Base-by-base conservation (phyloP, 2,113 vertebrate species). In the Dinomys branickii region DNA sequence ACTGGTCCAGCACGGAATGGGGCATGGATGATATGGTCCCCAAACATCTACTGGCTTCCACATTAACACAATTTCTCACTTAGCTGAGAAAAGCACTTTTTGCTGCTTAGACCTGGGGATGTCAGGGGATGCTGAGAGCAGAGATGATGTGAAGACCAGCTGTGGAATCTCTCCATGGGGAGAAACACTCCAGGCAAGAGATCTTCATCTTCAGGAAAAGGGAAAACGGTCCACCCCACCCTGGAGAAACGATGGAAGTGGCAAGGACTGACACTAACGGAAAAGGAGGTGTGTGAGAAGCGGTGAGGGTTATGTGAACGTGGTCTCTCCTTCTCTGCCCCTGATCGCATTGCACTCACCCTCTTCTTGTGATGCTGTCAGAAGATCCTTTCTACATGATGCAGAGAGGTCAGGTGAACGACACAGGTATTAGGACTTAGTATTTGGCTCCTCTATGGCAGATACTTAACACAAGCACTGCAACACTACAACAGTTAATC, bases 241-340 rank as follows among this genome's bases (percentile, higher is more conserved):
- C 26, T 67, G 41, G 3, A 89, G 41, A 54, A 24, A 10, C 33
- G 38, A 50, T 19, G 20, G 24, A 17, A 50, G 71, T 0, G 16
- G 56, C 47, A 75, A 30, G 11, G 12, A 47, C 7, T 1, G 22
- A 5, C 16, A 35, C 0, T 5, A 1, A 35, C 54, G 14, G 44
- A 80, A 35, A 7, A 20, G 26, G 22, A 28, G 28, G 2, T 26
- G 12, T 50, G 11, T 71, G 35, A 24, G 61, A 65, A 82, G 33
- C 20, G 28, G 38, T 22, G 41, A 54, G n/a, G n/a, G 24, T 41
- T 47, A 61, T 24, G 3, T 54, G 44, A 33, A 52, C 44, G 8
- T 24, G 20, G 24, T 20, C 75, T 52, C 33, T 44, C 26, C 0
- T 28, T 58, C 54, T n/a, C 38, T 17, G 75, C 44, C 3, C 44